Base-by-base conservation (phyloP, 1,140 invertebrate genomes). In the Drosophila arizonae region DNA sequence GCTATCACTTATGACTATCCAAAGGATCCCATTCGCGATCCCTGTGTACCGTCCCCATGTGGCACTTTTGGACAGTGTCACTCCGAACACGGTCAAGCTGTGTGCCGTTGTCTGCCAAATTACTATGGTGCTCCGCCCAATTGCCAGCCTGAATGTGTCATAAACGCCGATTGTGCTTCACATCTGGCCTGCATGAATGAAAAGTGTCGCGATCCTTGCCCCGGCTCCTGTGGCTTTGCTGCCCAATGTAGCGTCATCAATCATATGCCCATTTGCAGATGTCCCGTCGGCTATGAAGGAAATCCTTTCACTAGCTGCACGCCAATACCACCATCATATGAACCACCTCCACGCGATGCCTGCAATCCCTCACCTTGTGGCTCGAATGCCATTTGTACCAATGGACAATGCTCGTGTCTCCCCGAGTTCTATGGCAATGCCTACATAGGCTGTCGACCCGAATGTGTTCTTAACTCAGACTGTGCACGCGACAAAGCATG, bases 221-320 rank as follows among this genome's bases (percentile, higher is more conserved):
- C 94, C 57, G 95, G 95, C 63, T 96, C 95, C n/a, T 97, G 96
- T 91, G 96, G 96, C 8, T 93, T 95, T 46, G 95, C 95, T 88
- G 96, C 97, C n/a, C 93, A 95, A 76, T 98, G 97, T 90, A 94
- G 94, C 75, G 95, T 97, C 4, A 94, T 96, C 13, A 96, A 96
- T 84, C 97, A 98, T 82, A 96, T 96, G 71, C 96, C 96, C 5
- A 94, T 95, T n/a, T 97, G 96, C 79, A 95, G 94, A 10, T 97
- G 96, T 90, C 93, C 94, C 30, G 77, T 93, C 43, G 95, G 95
- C 56, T 95, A 94, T 76, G 94, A 94, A n/a, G 96, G 96, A 21
- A 95, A 97, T 94, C 96, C 96, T 50, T 96, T 97, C 79, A 93
- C 94, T 2, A 93, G 93, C 41, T 97, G 96, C 81, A 92, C 45